A percentile compares a stretch with the other conserved stretches of the same genome.
These are phyloP conservation scores for Phyllotis vaccarum DNA, from an alignment of 2,797 vertebrate genomes.

Conservation along the genomic window DNA sequence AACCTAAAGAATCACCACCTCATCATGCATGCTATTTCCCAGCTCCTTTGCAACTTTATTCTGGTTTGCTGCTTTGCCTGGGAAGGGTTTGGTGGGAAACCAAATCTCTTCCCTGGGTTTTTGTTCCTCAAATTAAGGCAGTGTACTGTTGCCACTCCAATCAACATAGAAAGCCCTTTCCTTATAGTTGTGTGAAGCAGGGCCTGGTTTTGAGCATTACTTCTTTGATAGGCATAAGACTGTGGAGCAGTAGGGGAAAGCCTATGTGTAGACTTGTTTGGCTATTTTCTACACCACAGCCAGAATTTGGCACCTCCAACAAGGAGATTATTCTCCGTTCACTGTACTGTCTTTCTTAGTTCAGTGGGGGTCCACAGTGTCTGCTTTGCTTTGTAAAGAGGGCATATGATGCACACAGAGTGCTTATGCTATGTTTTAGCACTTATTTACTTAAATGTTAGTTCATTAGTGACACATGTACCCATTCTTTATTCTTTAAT, in stretches of 20 bases:
- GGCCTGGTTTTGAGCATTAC: neutral
- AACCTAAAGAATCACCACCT: slow-evolving; percentile 56
- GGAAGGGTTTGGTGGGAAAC: slow-evolving; percentile 78
- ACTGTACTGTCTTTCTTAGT: neutral
- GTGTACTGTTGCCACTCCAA: slow-evolving; percentile 67
- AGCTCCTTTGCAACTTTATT: slow-evolving; percentile 69
- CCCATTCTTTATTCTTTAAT: neutral
- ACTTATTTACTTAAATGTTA: slow-evolving; percentile 29
- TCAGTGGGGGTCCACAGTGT: neutral
- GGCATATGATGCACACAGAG: neutral
- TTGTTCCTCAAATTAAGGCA: slow-evolving; percentile 74
- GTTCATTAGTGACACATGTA: neutral
- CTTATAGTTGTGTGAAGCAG: slow-evolving; percentile 8
- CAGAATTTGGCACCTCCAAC: neutral
- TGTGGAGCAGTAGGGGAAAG: neutral
- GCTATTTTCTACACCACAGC: neutral
- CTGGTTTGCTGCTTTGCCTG: slow-evolving; percentile 62
- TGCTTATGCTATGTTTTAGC: neutral
- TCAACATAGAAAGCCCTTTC: slow-evolving; percentile 63
- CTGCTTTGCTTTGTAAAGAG: slow-evolving; percentile 34
- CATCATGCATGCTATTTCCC: slow-evolving; percentile 69
- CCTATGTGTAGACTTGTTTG: neutral
- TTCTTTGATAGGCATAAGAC: slow-evolving; percentile 50
- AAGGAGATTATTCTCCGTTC: neutral
- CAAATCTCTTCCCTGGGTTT: slow-evolving; percentile 51